These are phyloP conservation scores for Falco columbarius DNA, from an alignment of 2,797 vertebrate genomes.

Conservation along the genomic window DNA sequence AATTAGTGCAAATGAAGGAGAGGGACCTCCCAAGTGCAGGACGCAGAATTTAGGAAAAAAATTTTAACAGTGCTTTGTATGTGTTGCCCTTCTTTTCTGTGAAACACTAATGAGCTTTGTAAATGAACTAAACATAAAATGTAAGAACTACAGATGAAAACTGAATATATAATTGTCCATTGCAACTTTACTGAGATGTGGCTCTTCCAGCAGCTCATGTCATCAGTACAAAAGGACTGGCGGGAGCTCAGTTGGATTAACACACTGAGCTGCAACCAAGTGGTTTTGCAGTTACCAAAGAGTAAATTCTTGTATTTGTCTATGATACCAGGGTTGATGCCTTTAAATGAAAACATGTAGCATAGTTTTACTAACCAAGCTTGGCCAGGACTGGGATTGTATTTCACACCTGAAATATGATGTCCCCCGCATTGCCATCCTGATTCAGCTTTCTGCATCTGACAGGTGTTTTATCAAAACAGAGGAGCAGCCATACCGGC, in stretches of 20 bases:
- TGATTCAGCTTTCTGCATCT: background rate
- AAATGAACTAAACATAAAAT: background rate
- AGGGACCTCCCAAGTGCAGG: background rate
- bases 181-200: background rate
- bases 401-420: background rate
- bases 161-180: background rate
- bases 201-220: background rate
- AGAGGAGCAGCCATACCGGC: background rate
- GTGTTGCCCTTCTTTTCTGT: background rate
- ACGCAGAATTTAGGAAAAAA: background rate
- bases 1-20: background rate
- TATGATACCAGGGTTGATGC: background rate
- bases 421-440: background rate
- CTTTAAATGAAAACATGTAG: background rate
- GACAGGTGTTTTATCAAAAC: constrained; percentile 3
- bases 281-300: background rate
- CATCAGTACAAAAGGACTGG: background rate
- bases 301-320: background rate
- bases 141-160: background rate
- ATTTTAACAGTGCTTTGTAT: background rate
- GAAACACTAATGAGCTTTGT: background rate
- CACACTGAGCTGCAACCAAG: fast-evolving
- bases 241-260: background rate
- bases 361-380: background rate
- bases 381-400: background rate